Base-by-base conservation (phyloP, 1,140 invertebrate species). In the Alviniconcha marisindica region DNA sequence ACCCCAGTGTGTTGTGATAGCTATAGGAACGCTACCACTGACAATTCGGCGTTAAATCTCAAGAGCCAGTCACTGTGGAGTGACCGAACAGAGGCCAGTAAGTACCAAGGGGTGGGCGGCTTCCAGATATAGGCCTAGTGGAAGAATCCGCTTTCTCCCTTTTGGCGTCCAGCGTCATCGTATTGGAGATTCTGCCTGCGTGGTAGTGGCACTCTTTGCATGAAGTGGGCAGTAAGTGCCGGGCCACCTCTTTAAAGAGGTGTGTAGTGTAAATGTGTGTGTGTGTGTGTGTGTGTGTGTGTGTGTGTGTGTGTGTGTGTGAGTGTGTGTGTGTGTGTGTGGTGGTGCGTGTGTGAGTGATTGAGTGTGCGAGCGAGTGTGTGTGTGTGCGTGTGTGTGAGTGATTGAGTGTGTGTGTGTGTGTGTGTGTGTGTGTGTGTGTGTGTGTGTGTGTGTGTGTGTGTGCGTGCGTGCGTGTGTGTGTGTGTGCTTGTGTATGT, bases 231-330 rank as follows among this genome's bases (percentile, higher is more conserved):
- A 51, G 48, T 51, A 51, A 51, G 7, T 7, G 48, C 48, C 7
- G 21, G 21, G 48, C 21, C 48, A 12, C 7, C 21, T 7, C 48
- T 51, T 12, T 51, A 51, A 51, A 51, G 10, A 7, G 7, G 56
- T 5, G 56, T 60, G 56, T 5, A n/a, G 56, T 60, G 56, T 60
- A n/a, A n/a, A n/a, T 60, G 56, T 60, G 56, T 60, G 56, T 60
- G 56, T 60, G 56, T 60, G 56, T 60, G 56, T 60, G 56, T 60
- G 56, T 60, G 56, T 60, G 56, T 60, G 56, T 33, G 63, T 66
- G 63, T 66, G 63, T 66, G 63, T 66, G 63, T 66, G 63, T 66
- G 63, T 66, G 63, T 66, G 63, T 66, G 56, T 60, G 56, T 5
- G n/a, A 7, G 56, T n/a, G n/a, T 4, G 56, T 24, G 56, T 4